Percentiles rank a stretch among this genome's conserved stretches.
These are phyloP conservation scores for Centropus bengalensis DNA, from an alignment of 2,113 vertebrate species.

Conservation along the genomic window DNA sequence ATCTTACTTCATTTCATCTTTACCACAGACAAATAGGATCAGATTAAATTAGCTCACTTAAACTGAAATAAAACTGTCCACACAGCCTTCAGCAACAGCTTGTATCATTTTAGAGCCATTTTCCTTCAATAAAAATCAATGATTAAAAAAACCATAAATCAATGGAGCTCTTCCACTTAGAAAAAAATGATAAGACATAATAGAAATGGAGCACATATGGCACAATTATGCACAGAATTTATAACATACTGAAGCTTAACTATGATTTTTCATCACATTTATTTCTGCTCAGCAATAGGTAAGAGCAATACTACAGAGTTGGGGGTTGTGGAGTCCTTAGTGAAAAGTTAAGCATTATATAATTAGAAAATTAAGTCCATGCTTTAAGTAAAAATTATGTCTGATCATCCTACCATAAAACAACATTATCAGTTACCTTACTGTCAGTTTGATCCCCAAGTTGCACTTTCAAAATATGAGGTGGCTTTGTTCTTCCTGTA, in stretches of 20 bases:
- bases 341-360: not conserved
- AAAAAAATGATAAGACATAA: not conserved
- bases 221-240: not conserved
- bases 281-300: not conserved
- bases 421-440: constrained; percentile 82
- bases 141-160: not conserved
- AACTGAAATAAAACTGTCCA: not conserved
- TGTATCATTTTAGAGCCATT: not conserved
- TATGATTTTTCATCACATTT: not conserved
- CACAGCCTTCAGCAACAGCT: not conserved
- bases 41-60: not conserved
- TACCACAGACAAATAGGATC: not conserved
- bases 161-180: not conserved
- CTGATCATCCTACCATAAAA: not conserved
- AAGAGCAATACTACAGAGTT: not conserved
- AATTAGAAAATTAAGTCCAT: not conserved
- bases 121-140: fast-evolving
- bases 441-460: constrained; percentile 98
- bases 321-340: not conserved
- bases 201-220: not conserved
- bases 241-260: not conserved
- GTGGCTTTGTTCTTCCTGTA: constrained; percentile 87
- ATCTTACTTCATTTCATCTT: not conserved
- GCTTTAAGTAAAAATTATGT: not conserved
- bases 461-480: constrained; percentile 93